Evolutionary conservation across 2,113 vertebrate genomes (phyloP).

Genomic region (Todiramphus saurophagus): DNA sequence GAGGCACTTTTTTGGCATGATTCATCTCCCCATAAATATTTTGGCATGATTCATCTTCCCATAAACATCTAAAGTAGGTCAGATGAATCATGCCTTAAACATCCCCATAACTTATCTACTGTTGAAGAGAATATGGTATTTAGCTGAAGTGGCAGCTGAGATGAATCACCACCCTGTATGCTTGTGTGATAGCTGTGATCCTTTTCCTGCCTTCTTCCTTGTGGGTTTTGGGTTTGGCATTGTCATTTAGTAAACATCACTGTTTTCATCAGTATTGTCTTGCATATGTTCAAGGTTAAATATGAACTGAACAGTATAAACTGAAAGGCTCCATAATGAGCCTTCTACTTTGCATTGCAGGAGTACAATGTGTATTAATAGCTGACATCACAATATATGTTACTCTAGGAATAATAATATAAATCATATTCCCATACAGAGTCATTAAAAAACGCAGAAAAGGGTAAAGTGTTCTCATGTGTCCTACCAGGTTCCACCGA

Average conservation of each 20-base stretch:
- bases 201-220: neutral
- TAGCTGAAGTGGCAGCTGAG: neutral
- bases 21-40: slow-evolving; percentile 28
- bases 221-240: neutral
- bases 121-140: neutral
- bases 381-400: neutral
- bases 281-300: neutral
- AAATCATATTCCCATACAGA: neutral
- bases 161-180: neutral
- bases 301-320: neutral
- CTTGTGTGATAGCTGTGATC: neutral
- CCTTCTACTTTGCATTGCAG: neutral
- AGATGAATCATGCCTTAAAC: slow-evolving; percentile 38
- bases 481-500: neutral
- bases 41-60: slow-evolving; percentile 34
- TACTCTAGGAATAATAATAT: neutral
- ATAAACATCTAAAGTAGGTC: slow-evolving; percentile 10
- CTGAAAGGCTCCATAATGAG: neutral
- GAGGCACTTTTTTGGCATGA: neutral
- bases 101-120: neutral
- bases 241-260: neutral
- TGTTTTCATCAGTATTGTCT: neutral
- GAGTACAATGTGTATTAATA: neutral
- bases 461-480: neutral
- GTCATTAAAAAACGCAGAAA: neutral